Evolutionary conservation across 2,113 vertebrate species (phyloP), one percentile per base, ranked within the genome.

Genomic region (Picathartes gymnocephalus): DNA sequence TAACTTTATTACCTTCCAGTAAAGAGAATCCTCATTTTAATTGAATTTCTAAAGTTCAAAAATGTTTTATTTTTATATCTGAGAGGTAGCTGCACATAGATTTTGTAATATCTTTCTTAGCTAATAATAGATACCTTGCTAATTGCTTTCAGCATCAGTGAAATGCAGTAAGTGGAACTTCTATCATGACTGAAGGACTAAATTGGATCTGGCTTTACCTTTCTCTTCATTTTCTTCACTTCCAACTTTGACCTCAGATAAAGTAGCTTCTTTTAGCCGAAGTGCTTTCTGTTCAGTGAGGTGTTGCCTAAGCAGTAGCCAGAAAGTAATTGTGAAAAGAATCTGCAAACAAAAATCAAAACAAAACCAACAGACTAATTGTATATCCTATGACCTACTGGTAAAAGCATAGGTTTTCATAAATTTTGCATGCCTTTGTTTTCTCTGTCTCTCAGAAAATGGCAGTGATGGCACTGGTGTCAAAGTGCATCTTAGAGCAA

Each of bases 241-340:
- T 78, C 98, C 98, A 82, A 99, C 98, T 92, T 98, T 98, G 95
- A 99, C 98, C 42, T 99, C 98, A 68, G 98, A 98, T 65, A 99
- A 98, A 58, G 97, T 97, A 22, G 97, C 97, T 97, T 98, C 98
- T 90, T 97, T 99, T 97, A 90, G 98, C 90, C 45, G 98, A 95
- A 99, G 90, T 94, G 98, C 97, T 97, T 97, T 98, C 94, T 98
- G 97, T 97, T 99, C 99, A 33, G 98, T 99, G 31, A 99, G 98
- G 16, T 99, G 98, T 94, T 99, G 99, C 95, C 98, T 98, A 92
- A 99, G 98, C 95, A 99, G 98, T 72, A 99, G 98, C 99, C 99
- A 99, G 95, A 99, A 99, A 50, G 98, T 99, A 97, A 99, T 98
- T 86, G 98, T 98, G 97, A 98, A 99, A 97, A 99, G 97, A 81